phyloP scores from a whole-genome alignment of 2,888 invertebrate genomes.

The Cephus nigrinus region DNA sequence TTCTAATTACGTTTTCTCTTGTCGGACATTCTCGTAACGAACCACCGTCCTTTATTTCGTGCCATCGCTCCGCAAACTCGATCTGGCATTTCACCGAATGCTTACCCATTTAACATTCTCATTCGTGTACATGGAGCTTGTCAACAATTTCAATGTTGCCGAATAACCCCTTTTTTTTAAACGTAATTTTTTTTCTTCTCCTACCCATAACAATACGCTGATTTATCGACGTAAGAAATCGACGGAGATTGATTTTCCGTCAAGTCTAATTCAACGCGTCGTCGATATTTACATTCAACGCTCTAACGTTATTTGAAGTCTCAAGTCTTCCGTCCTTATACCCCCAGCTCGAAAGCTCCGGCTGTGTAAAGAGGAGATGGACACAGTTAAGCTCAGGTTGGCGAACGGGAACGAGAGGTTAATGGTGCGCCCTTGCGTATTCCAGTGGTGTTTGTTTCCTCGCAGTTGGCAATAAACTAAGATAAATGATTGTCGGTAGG shows the following conservation, averaged over 20 bases:
- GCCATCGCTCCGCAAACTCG: neutral
- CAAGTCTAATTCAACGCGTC: neutral
- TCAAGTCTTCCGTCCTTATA: neutral
- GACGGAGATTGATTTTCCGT: neutral
- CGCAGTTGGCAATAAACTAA: slow-evolving; percentile 62
- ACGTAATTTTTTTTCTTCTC: neutral
- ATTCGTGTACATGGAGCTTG: neutral
- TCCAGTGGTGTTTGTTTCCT: slow-evolving; percentile 60
- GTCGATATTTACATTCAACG: neutral
- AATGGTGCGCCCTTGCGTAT: slow-evolving; percentile 62
- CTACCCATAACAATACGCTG: no score
- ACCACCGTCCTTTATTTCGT: neutral
- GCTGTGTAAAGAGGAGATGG: slow-evolving; percentile 30
- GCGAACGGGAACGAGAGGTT: slow-evolving; percentile 52
- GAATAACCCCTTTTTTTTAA: neutral
- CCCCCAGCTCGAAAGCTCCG: neutral
- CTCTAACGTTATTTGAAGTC: neutral
- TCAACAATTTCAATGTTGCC: neutral
- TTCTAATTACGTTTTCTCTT: slow-evolving; percentile 20
- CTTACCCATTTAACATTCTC: neutral
- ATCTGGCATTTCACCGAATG: neutral
- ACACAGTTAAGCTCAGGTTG: slow-evolving; percentile 51
- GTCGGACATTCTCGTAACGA: neutral
- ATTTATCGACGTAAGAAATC: neutral
- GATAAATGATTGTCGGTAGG: slow-evolving; percentile 60